Evolutionary conservation across 2,888 invertebrate species (phyloP).

Genomic region (Idaea aversata): DNA sequence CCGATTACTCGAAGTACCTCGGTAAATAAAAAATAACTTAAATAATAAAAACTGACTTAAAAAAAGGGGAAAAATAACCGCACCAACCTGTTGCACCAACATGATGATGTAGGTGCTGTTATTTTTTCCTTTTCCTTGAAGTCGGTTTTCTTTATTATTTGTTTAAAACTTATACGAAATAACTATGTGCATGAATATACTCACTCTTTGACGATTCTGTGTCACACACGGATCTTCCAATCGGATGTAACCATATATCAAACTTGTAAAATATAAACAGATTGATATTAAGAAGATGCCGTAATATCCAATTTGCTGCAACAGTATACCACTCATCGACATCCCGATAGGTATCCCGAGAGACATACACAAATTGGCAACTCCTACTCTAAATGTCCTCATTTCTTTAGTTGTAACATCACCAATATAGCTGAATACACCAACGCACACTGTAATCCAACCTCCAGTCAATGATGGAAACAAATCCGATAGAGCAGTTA

Average conservation of each 20-base stretch:
- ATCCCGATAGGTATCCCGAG: constrained; percentile 82
- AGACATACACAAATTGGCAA: constrained; percentile 82
- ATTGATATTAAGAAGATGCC: constrained; percentile 75
- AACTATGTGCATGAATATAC: constrained; percentile 32
- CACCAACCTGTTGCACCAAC: too few relatives aligned
- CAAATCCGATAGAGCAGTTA: constrained; percentile 77
- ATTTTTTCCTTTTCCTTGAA: too few relatives aligned
- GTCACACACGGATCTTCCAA: constrained; percentile 70
- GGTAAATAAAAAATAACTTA: too few relatives aligned
- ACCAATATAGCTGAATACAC: constrained; percentile 83
- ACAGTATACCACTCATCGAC: constrained; percentile 77
- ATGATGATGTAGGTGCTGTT: too few relatives aligned
- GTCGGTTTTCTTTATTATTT: too few relatives aligned
- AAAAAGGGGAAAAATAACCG: too few relatives aligned
- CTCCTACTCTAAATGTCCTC: constrained; percentile 82
- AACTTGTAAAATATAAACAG: constrained; percentile 74
- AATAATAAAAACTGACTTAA: too few relatives aligned
- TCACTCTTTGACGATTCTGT: constrained; percentile 64
- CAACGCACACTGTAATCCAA: constrained; percentile 81
- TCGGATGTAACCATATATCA: constrained; percentile 73
- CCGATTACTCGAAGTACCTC: too few relatives aligned
- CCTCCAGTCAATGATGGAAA: constrained; percentile 80
- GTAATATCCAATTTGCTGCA: constrained; percentile 74
- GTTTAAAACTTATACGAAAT: constrained; percentile 4
- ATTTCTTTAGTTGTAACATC: constrained; percentile 81